Base-by-base conservation (phyloP, 1,140 invertebrate genomes). In the Copidosoma floridanum region DNA sequence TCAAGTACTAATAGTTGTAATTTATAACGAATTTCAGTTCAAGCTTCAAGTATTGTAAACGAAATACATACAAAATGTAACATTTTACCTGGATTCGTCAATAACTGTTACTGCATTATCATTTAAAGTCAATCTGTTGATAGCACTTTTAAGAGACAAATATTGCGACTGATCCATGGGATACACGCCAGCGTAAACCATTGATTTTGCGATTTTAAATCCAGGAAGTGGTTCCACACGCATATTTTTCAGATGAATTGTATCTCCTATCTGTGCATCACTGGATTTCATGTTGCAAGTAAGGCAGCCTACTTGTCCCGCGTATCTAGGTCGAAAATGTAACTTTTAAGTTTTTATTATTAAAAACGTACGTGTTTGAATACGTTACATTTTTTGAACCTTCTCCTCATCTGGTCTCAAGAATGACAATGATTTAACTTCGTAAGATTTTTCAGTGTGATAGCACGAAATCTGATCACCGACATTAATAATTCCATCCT, bases 141-240 rank as follows among this genome's bases (percentile, higher is more conserved):
- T 89, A 32, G 97, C 93, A 72, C 82, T 86, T 71, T 86, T 82
- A 12, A 96, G 77, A 46, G 82, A 79, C 12, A 82, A 68, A 73
- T 91, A 89, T 70, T 97, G 88, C 2, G 92, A 90, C 71, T 95
- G 91, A 78, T 98, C 93, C 35, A 89, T 82, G 1, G 97, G 96
- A 81, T 91, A 99, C 50, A 99, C 83, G 1, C 96, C 96, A 65
- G 95, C 93, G 82, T 91, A 98, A 6, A 98, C 94, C 87, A 98
- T 95, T 12, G 96, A 90, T 73, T 88, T 89, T 7, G 89, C 82
- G 24, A 83, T 80, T 65, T 84, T 82, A 72, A 95, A 92, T 26
- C 84, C 85, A 26, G 82, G 71, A 26, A 93, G 72, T 10, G 87
- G 76, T 65, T 87, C 84, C 0, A 90, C 84, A 2, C 77, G 70